These are phyloP conservation scores for Cotesia chilonis DNA, from an alignment of 1,140 invertebrate genomes.

Conservation along the genomic window DNA sequence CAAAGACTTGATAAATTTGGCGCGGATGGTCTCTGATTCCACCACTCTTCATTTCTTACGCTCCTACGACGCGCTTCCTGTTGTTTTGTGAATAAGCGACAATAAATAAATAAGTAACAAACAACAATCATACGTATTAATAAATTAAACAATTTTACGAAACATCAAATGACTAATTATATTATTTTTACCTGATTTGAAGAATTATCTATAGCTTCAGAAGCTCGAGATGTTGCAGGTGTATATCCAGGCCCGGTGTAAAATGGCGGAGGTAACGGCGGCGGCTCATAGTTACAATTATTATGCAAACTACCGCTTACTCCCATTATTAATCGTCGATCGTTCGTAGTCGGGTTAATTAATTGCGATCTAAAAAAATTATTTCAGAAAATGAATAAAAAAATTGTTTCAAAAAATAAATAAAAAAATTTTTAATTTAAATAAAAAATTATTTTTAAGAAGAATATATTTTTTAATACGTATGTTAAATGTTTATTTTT, in stretches of 20 bases:
- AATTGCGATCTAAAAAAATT: too few relatives aligned
- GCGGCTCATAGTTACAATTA: constrained; percentile 31
- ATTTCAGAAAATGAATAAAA: too few relatives aligned
- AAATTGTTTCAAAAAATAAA: too few relatives aligned
- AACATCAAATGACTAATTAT: neutral
- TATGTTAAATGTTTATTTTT: constrained; percentile 31
- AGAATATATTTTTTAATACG: neutral
- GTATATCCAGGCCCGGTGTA: constrained; percentile 27
- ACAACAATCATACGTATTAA: too few relatives aligned
- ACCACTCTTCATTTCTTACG: constrained; percentile 42
- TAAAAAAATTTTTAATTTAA: too few relatives aligned
- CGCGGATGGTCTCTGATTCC: constrained; percentile 44
- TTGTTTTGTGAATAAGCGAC: neutral
- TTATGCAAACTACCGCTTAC: constrained; percentile 36
- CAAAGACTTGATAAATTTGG: constrained; percentile 42
- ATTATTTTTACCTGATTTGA: constrained; percentile 22
- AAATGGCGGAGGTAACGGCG: constrained; percentile 40
- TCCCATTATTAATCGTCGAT: constrained; percentile 30
- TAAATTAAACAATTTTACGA: too few relatives aligned
- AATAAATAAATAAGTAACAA: neutral
- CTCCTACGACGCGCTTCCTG: neutral
- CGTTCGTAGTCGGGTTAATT: constrained; percentile 8
- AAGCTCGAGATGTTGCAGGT: constrained; percentile 25
- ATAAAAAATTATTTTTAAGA: too few relatives aligned
- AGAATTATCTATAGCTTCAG: constrained; percentile 16